Evolutionary conservation across 2,888 invertebrate genomes (phyloP), one percentile per base, ranked within the genome.

Genomic region (Rotaria sp.): DNA sequence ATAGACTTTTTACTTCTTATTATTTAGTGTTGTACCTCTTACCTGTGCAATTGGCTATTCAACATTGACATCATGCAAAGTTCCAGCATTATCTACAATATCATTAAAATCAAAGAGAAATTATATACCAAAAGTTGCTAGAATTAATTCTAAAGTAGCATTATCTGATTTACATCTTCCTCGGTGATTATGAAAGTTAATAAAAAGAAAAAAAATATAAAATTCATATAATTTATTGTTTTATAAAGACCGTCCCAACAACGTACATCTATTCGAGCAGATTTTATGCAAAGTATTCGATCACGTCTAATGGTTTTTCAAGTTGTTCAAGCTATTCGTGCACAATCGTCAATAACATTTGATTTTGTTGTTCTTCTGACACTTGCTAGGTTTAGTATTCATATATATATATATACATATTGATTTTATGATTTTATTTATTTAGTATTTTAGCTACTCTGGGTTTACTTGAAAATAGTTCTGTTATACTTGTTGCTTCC

Each of bases 391-490:
- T 94, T 52, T 52, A 21, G 4, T 67, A 30, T 24, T 41, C 74
- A 15, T 30, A 45, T 35, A 30, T 15, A 55, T 26, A 13, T n/a
- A 85, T 38, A 13, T 45, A 13, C 26, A 41, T 10, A 48, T 67
- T 85, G 67, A 50, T 55, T 84, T 86, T 86, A 87, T 88, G 87
- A 87, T 87, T 45, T 5, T 45, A 45, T 90, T 91, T 35, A 89
- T 59, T 59, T 67, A 95, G 95, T 91, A 94, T 94, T 85, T 93
- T 95, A 84, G 94, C 95, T 84, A 94, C 94, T 4, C 92, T 95
- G 88, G 95, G 95, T 2, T 91, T 95, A 87, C 93, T 94, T 18
- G 95, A 95, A 90, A 93, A 94, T 89, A 94, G 94, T 88, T 94
- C 94, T 13, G 94, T 95, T 21, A 93, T 94, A 87, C 91, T 95